Evolutionary conservation across 2,888 invertebrate genomes (phyloP).

Genomic region (Netelia melanura): DNA sequence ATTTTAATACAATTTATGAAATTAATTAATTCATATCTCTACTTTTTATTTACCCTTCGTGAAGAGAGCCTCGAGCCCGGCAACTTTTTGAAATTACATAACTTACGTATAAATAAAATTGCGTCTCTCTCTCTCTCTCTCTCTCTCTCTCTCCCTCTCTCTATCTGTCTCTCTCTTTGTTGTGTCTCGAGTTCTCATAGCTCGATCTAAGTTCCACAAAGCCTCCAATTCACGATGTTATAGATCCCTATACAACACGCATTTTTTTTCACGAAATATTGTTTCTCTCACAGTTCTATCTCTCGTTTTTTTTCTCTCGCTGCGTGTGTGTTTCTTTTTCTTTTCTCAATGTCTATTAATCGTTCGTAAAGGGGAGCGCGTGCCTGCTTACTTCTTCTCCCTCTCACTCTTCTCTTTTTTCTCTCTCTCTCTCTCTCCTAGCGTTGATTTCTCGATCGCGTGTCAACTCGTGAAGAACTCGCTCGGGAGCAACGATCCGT

Average conservation of each 20-base stretch:
- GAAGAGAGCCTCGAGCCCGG: too few species aligned
- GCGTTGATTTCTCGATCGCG: conserved; percentile 67
- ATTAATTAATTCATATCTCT: not conserved
- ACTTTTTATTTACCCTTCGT: not conserved
- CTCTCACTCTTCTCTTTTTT: not conserved
- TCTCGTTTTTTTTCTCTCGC: conserved; percentile 7
- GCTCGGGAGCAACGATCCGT: conserved; percentile 64
- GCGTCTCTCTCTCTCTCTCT: not conserved
- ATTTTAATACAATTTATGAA: too few species aligned
- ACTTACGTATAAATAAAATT: conserved; percentile 41
- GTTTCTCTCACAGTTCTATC: conserved; percentile 6
- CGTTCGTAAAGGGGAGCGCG: conserved; percentile 37
- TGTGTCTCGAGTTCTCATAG: not conserved
- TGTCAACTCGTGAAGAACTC: conserved; percentile 57
- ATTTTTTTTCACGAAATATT: conserved; percentile 32
- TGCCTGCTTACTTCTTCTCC: conserved; percentile 15
- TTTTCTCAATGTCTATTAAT: conserved; percentile 51
- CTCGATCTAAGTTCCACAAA: not conserved
- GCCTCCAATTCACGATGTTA: conserved; percentile 4
- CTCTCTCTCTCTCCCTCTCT: too few species aligned
- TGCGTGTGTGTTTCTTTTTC: conserved; percentile 19
- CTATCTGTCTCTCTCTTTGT: not conserved
- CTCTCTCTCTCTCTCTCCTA: conserved; percentile 5
- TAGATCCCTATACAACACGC: not conserved
- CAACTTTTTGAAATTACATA: conserved; percentile 14